These are phyloP conservation scores for Proisotoma minuta DNA, from an alignment of 2,888 invertebrate genomes.

Conservation along the genomic window DNA sequence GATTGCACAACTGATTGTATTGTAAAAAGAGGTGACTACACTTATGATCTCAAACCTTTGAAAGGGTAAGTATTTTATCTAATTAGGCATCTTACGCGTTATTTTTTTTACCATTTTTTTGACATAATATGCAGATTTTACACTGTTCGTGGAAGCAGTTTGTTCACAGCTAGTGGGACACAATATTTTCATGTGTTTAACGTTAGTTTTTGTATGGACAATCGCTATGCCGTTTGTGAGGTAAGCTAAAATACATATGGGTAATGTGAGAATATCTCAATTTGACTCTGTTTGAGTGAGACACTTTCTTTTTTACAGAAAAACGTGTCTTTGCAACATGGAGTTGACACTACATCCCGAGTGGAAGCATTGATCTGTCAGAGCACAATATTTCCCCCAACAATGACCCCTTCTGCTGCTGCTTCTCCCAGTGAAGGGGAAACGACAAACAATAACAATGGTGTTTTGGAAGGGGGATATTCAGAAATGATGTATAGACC, in stretches of 20 bases:
- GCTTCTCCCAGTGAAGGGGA: not conserved
- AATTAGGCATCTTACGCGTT: no score
- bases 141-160: conserved; percentile 51
- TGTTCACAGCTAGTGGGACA: conserved; percentile 55
- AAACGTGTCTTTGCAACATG: conserved; percentile 51
- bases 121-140: conserved; percentile 48
- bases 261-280: not conserved
- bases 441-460: conserved; percentile 9
- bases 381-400: conserved; percentile 51
- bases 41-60: conserved; percentile 50
- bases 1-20: conserved; percentile 54
- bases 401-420: conserved; percentile 24
- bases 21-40: conserved; percentile 48
- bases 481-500: conserved; percentile 41
- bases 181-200: conserved; percentile 55
- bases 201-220: conserved; percentile 54
- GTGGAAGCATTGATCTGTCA: conserved; percentile 50
- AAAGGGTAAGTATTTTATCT: conserved; percentile 49
- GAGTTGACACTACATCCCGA: conserved; percentile 31
- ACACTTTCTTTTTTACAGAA: conserved; percentile 47
- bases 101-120: not conserved
- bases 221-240: conserved; percentile 44
- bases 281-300: no score
- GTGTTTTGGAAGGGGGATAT: not conserved
- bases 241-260: not conserved